These are phyloP conservation scores for Timema podura DNA, from an alignment of 2,888 invertebrate species.

Conservation along the genomic window DNA sequence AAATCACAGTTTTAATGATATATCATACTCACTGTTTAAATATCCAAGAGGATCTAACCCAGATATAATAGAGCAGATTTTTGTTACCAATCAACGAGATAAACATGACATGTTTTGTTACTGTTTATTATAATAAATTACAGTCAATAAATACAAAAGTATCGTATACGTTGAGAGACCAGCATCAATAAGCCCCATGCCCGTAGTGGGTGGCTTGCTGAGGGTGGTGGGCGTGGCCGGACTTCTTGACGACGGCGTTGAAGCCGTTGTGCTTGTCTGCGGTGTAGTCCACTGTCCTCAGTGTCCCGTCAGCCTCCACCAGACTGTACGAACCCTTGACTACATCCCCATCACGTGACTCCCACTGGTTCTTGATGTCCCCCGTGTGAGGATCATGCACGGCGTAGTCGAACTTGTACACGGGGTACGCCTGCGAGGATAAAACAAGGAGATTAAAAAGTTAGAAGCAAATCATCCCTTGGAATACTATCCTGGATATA, in stretches of 20 bases:
- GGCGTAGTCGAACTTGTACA: constrained; percentile 24
- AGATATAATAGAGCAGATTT: no score
- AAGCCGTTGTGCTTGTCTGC: constrained; percentile 38
- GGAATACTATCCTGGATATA: no score
- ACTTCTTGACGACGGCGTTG: constrained; percentile 37
- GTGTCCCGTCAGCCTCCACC: constrained; percentile 23
- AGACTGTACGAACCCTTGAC: constrained; percentile 24
- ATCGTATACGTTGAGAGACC: no score
- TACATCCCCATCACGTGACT: constrained; percentile 23
- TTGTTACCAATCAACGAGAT: no score
- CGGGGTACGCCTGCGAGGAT: constrained; percentile 16
- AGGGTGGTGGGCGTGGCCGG: constrained; percentile 32
- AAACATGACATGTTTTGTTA: no score
- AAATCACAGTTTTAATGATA: no score
- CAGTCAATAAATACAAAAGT: no score
- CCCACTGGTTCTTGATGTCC: constrained; percentile 26
- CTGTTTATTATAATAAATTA: no score
- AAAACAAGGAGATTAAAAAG: background rate
- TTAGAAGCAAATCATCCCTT: no score
- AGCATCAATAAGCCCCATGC: no score
- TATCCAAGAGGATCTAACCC: no score
- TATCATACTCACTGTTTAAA: no score
- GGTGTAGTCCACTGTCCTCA: constrained; percentile 36
- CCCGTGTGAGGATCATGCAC: constrained; percentile 25
- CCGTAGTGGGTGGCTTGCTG: constrained; percentile 2